Base-by-base conservation (phyloP, 2,113 vertebrate genomes). In the Scopus umbretta region DNA sequence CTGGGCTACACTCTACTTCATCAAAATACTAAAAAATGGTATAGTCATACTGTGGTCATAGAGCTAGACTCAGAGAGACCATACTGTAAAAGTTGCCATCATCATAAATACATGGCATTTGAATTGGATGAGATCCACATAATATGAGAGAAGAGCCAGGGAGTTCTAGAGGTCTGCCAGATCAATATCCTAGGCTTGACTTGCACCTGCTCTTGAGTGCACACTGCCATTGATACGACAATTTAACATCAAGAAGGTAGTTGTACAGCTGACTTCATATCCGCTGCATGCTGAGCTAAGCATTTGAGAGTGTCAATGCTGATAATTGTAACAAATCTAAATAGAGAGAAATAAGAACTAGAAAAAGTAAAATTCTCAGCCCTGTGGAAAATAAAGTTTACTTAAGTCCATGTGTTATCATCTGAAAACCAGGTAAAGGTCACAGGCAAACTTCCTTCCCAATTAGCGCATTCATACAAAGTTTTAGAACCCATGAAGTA, bases 231-330 rank as follows among this genome's bases (percentile, higher is more conserved):
- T 72, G 40, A 36, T 26, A 40, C 68, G 50, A 70, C 13, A 7
- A 6, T 70, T 61, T 81, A 19, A 52, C 30, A 50, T 36, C 59
- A 45, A 55, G 47, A 2, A 13, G 13, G 43, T 12, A 65, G 16
- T 2, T 38, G 36, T 16, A n/a, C 29, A 38, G 49, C 26, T 50
- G 29, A 38, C 63, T 55, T 67, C 40, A 6, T 17, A 50, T 26
- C 26, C 7, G 6, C 55, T 50, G 5, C 19, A 32, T 0, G 0
- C 36, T n/a, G 22, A 92, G 73, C 40, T 50, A 56, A 56, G 17
- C 40, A 78, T 47, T 36, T 73, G 13, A 61, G n/a, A 45, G 7
- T 27, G 15, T 13, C 29, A 40, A 8, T 56, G 36, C 19, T 50
- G 23, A 32, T 16, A 42, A 71, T 4, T 11, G 8, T 43, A 78